Percentiles rank a stretch among this genome's conserved stretches.
phyloP scores from a whole-genome alignment of 2,797 vertebrate genomes.

The Craterocephalus amniculus region DNA sequence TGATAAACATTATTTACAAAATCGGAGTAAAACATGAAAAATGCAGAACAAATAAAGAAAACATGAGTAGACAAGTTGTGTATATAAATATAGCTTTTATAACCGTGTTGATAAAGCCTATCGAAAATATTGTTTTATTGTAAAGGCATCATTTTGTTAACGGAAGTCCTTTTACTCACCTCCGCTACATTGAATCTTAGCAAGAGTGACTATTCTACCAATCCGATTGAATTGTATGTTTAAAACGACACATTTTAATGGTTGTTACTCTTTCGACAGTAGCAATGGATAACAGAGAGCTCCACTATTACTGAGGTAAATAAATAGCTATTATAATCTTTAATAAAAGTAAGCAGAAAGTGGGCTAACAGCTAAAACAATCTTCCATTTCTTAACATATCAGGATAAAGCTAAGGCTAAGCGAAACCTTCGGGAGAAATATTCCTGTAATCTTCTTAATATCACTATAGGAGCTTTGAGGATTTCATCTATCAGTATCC shows the following conservation, averaged over 20 bases:
- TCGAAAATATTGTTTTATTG: conserved; percentile 32
- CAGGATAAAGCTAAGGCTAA: not conserved
- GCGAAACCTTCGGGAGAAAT: not conserved
- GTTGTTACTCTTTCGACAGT: not conserved
- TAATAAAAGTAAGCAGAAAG: conserved; percentile 15
- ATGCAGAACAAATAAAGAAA: too few species aligned
- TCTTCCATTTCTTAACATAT: not conserved
- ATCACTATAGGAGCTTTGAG: not conserved
- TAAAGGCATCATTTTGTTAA: conserved; percentile 27
- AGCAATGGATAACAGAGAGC: conserved; percentile 5
- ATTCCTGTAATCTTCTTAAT: not conserved
- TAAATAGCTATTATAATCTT: not conserved
- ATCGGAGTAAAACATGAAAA: too few species aligned
- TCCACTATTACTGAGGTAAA: conserved; percentile 51
- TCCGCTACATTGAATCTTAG: not conserved
- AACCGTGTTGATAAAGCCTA: not conserved
- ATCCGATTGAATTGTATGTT: not conserved
- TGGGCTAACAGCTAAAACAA: conserved; percentile 51
- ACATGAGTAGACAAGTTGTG: too few species aligned
- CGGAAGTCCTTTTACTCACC: not conserved
- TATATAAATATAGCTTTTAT: too few species aligned
- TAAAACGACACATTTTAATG: conserved; percentile 4
- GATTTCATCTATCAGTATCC: not conserved
- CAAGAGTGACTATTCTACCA: not conserved
- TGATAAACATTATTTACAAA: too few species aligned